A percentile compares a stretch with the other conserved stretches of the same genome.
Conservation (phyloP, 2,888 invertebrate species). For the Mantis religiosa region DNA sequence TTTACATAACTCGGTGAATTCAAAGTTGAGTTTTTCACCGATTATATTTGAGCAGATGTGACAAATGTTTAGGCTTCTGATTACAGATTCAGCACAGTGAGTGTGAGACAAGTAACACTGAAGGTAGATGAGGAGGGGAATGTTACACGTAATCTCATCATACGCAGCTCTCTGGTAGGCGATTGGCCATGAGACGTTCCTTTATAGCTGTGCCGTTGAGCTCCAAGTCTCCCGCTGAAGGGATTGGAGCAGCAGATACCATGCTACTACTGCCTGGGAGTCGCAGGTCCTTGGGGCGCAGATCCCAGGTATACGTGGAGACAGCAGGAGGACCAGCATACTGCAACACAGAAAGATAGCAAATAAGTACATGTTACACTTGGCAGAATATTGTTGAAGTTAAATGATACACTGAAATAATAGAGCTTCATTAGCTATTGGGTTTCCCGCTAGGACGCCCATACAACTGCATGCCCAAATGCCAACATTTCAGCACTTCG, state of each 20-base stretch:
- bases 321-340: conserved; percentile 4
- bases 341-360: background rate
- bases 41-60: background rate
- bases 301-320: conserved; percentile 55
- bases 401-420: too few relatives aligned
- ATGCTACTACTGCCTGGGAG: conserved; percentile 36
- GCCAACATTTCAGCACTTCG: too few relatives aligned
- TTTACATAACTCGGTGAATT: background rate
- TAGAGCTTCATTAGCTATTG: too few relatives aligned
- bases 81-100: background rate
- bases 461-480: too few relatives aligned
- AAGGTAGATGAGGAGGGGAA: background rate
- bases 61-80: background rate
- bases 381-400: too few relatives aligned
- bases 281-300: conserved; percentile 48
- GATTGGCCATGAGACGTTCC: conserved; percentile 79
- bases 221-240: conserved; percentile 33
- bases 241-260: conserved; percentile 1
- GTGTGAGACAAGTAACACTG: background rate
- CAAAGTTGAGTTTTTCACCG: background rate
- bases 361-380: too few relatives aligned
- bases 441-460: too few relatives aligned
- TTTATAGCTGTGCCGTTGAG: conserved; percentile 79
- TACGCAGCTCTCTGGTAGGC: conserved; percentile 84
- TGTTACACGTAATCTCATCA: conserved; percentile 46